Evolutionary conservation across 2,888 invertebrate genomes (phyloP).

Genomic region (Ennomos fuscantarius): DNA sequence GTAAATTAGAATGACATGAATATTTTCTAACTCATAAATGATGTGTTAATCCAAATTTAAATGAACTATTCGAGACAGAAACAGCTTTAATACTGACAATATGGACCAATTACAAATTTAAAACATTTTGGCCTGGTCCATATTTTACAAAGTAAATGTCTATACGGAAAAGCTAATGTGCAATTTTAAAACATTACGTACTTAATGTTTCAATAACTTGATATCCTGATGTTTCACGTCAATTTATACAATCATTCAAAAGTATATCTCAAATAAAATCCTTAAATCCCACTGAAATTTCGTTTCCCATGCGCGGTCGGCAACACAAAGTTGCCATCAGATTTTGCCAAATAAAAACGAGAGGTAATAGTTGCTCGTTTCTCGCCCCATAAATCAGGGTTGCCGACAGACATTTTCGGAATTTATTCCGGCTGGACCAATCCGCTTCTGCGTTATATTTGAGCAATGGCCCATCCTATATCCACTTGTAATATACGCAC

Average conservation of each 20-base stretch:
- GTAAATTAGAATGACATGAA: constrained; percentile 6
- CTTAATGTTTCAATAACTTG: constrained; percentile 28
- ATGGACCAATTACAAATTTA: constrained; percentile 8
- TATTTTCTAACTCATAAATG: neutral
- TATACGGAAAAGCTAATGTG: constrained; percentile 18
- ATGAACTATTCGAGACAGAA: no score
- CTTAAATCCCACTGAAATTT: constrained; percentile 52
- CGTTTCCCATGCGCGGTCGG: constrained; percentile 53
- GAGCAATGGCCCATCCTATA: constrained; percentile 35
- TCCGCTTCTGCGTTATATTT: constrained; percentile 38
- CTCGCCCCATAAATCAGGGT: constrained; percentile 79
- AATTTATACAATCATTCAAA: constrained; percentile 33
- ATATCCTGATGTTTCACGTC: constrained; percentile 21
- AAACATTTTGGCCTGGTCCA: constrained; percentile 6
- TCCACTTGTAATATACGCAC: constrained; percentile 8
- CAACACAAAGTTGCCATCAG: constrained; percentile 66
- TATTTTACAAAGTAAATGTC: constrained; percentile 12
- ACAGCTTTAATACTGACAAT: neutral
- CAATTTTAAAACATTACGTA: constrained; percentile 20
- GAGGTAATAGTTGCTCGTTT: constrained; percentile 73
- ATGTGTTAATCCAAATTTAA: no score
- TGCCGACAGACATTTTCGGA: constrained; percentile 70
- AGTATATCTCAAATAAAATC: constrained; percentile 33
- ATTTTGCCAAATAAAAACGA: constrained; percentile 68
- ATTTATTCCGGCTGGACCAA: constrained; percentile 69